Evolutionary conservation across 1,140 invertebrate species (phyloP), one percentile per base, ranked within the genome.

Genomic region (Caerostris darwini): DNA sequence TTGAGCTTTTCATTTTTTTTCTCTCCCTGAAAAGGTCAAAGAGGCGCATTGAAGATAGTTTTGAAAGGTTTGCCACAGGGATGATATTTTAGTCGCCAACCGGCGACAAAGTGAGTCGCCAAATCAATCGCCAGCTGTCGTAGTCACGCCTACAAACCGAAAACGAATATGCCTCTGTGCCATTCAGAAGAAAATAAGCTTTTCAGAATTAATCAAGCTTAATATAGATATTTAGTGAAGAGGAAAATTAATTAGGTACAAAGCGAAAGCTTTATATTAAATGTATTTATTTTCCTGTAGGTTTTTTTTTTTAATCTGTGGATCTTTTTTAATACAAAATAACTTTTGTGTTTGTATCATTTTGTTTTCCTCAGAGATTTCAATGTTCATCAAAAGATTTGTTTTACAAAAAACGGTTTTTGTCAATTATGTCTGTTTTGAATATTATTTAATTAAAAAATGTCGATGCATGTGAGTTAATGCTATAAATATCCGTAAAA

Each of bases 1-100:
- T 90, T 57, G 83, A 5, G 77, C 34, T 86, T 58, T 77, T 92
- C 53, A 56, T 54, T 67, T 53, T 69, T 71, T 59, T 85, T 85
- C 81, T 56, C 58, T 83, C 71, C 17, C n/a, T 17, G 56, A 85
- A 92, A 92, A 92, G 90, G 90, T 92, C 90, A 92, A 92, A 92
- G 90, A 92, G 90, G 90, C 90, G 90, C 90, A 92, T 64, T 81
- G 82, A 64, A 91, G 90, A 91, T 19, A n/a, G 77, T 17, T 34
- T 91, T 19, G 17, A 50, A 64, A 59, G 90, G 90, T 91, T 91
- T 90, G 88, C 88, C 64, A 56, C 12, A 91, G 17, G 12, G 14
- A 67, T 69, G 50, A n/a, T 10, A 7, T 2, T 14, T 91, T 91
- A 34, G 53, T 17, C 90, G 90, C 90, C 90, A 91, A 91, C 3